Conservation (phyloP, 1,140 invertebrate species). For the Brachionus rubens region DNA sequence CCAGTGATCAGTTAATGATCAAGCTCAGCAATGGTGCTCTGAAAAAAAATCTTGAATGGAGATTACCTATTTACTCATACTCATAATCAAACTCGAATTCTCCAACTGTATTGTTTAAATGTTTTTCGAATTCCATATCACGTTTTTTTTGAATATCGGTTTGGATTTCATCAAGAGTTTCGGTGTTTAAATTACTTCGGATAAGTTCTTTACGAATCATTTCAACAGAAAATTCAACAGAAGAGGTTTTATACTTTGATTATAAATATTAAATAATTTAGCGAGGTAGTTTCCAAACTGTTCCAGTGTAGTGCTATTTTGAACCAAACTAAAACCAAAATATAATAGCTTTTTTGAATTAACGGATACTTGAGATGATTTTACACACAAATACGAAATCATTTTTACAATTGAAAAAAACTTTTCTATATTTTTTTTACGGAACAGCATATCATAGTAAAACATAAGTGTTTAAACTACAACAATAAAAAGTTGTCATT, state of each 20-base stretch:
- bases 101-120: neutral
- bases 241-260: neutral
- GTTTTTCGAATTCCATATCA: neutral
- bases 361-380: neutral
- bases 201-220: neutral
- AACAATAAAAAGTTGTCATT: neutral
- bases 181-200: neutral
- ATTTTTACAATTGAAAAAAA: neutral
- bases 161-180: neutral
- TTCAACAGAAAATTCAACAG: neutral
- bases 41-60: neutral
- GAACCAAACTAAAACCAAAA: neutral
- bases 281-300: neutral
- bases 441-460: neutral
- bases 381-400: neutral
- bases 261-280: neutral
- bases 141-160: neutral
- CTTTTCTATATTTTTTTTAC: neutral
- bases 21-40: neutral
- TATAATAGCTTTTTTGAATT: neutral
- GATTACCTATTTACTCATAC: neutral
- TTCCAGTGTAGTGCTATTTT: neutral
- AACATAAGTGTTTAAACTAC: neutral
- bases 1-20: neutral
- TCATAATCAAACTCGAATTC: neutral